phyloP scores from a whole-genome alignment of 2,888 invertebrate species.

The Theristus sp. region DNA sequence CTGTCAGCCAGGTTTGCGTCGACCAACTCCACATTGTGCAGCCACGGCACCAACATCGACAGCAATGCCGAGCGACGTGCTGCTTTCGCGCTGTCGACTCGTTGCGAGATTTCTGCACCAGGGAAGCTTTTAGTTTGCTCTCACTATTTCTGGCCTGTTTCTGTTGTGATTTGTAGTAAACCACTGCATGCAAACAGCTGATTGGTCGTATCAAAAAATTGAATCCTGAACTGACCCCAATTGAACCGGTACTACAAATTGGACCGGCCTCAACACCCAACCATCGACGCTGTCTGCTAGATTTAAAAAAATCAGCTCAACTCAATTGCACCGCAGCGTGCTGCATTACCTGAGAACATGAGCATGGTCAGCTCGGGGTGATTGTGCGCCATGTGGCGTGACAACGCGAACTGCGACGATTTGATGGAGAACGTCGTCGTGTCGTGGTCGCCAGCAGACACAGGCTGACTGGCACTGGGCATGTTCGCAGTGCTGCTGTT shows the following conservation, averaged over 20 bases:
- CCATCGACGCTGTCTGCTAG: background rate
- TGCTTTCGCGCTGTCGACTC: slow-evolving; percentile 83
- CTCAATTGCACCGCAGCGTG: background rate
- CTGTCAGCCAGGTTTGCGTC: slow-evolving; percentile 61
- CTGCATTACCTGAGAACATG: slow-evolving; percentile 70
- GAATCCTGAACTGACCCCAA: no score
- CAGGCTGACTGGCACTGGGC: background rate
- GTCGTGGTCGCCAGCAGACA: background rate
- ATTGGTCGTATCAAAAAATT: no score
- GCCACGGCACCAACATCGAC: slow-evolving; percentile 84
- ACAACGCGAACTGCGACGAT: slow-evolving; percentile 56
- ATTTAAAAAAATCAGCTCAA: no score
- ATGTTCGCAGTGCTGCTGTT: no score
- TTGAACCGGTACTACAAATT: no score
- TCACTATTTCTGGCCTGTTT: no score
- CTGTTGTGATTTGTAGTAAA: no score
- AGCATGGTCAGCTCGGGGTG: slow-evolving; percentile 97
- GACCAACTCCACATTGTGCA: slow-evolving; percentile 92
- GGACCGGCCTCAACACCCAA: no score
- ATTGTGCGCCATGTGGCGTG: slow-evolving; percentile 71
- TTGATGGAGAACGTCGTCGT: background rate
- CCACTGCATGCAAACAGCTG: no score
- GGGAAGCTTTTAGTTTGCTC: no score
- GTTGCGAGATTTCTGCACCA: slow-evolving; percentile 78
- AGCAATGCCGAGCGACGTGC: slow-evolving; percentile 74